Base-by-base conservation (phyloP, 2,113 vertebrate genomes). In the Plectropomus leopardus region DNA sequence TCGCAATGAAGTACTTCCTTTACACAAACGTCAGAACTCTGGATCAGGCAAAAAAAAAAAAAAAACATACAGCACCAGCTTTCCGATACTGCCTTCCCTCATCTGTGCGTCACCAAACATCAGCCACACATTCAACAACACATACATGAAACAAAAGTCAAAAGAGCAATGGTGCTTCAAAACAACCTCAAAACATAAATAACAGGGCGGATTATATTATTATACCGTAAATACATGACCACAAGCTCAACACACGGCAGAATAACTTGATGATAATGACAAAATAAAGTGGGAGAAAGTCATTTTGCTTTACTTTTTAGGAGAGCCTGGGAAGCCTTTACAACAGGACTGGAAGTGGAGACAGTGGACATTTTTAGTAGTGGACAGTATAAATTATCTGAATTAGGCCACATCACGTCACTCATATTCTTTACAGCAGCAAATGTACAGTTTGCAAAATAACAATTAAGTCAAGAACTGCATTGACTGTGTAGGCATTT, bases 101-200 rank as follows among this genome's bases (percentile, higher is more conserved):
- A 10, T 28, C 59, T 47, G 28, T n/a, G 3, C 16, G 8, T 40
- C 71, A 17, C 54, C 7, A 1, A 6, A 45, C 58, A 28, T 26
- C 48, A 15, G 47, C 23, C 45, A 44, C 73, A 69, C 74, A 53
- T 72, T 80, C 64, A 80, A 63, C 19, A n/a, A 57, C 64, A 76
- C 80, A 54, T 23, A 19, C 26, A 24, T 7, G 15, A 53, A 67
- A 70, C 54, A 32, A 63, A 76, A 76, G 72, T 64, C 14, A 11
- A 36, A 75, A 59, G 30, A 61, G 74, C 67, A 44, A 80, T 6
- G 9, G 53, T 0, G 34, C 45, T 26, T 84, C 34, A 47, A 63
- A 59, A 81, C 21, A 0, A 76, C 23, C 70, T 67, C 44, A 45
- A 59, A 71, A 89, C 72, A 88, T 85, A 86, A 86, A 90, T 81